Evolutionary conservation across 2,113 vertebrate genomes (phyloP).

Genomic region (Oxygymnocypris stewartii): DNA sequence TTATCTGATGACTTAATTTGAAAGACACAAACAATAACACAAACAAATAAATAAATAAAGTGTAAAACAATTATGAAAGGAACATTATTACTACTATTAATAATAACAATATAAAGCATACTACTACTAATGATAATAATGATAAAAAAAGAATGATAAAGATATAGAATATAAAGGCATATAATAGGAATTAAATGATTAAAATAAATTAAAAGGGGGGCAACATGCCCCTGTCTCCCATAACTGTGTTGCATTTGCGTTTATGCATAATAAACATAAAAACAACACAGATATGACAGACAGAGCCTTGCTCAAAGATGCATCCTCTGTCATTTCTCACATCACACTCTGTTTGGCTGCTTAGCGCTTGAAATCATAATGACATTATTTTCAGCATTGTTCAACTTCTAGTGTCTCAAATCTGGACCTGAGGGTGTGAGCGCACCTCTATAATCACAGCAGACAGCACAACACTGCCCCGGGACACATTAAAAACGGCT

Average conservation of each 20-base stretch:
- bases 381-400: constrained; percentile 21
- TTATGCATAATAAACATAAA: background rate
- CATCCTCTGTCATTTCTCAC: background rate
- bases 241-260: background rate
- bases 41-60: too few species aligned
- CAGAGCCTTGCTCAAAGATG: background rate
- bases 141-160: too few species aligned
- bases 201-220: background rate
- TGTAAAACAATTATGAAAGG: too few species aligned
- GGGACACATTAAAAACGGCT: constrained; percentile 69
- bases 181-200: background rate
- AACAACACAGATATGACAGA: background rate
- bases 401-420: background rate
- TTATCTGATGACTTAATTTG: too few species aligned
- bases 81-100: too few species aligned
- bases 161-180: too few species aligned
- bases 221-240: background rate
- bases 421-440: constrained; percentile 57
- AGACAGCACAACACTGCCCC: constrained; percentile 60
- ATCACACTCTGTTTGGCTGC: background rate
- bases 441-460: constrained; percentile 59
- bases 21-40: too few species aligned
- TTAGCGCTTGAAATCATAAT: background rate
- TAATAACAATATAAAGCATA: too few species aligned
- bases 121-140: too few species aligned